phyloP scores from a whole-genome alignment of 92 coral and sea anemone species.

The Ricordea florida region DNA sequence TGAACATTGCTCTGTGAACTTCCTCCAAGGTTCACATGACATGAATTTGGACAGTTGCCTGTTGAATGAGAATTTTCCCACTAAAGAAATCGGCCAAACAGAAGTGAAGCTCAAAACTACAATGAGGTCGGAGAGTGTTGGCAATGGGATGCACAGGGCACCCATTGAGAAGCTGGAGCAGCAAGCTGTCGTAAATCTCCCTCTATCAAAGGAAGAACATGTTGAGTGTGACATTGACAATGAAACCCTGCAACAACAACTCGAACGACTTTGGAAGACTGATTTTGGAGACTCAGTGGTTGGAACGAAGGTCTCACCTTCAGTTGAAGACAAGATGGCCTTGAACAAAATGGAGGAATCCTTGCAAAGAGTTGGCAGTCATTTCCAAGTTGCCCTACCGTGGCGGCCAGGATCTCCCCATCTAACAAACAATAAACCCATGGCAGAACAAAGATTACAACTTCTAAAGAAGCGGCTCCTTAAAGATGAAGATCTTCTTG shows the following conservation, averaged over 20 bases:
- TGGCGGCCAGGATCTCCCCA: constrained; percentile 31
- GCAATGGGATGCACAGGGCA: not conserved
- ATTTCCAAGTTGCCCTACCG: constrained; percentile 50
- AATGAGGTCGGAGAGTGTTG: not conserved
- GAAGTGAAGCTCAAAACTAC: not conserved
- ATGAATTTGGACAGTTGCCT: not conserved
- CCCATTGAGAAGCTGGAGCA: not conserved
- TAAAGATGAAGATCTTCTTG: constrained; percentile 16
- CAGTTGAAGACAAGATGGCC: constrained; percentile 44
- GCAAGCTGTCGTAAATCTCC: not conserved
- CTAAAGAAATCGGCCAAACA: not conserved
- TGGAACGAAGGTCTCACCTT: constrained; percentile 4
- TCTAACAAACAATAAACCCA: constrained; percentile 21
- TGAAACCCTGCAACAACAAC: constrained; percentile 13
- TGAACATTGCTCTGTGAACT: constrained; percentile 36
- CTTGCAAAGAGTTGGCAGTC: constrained; percentile 13
- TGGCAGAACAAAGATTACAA: constrained; percentile 39
- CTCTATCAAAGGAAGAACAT: constrained; percentile 12
- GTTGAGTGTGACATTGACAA: not conserved
- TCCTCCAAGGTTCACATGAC: not conserved
- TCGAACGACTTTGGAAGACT: constrained; percentile 50
- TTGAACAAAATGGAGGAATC: constrained; percentile 34
- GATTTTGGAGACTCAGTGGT: constrained; percentile 35
- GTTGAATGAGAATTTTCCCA: not conserved
- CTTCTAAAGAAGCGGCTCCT: constrained; percentile 34